A percentile compares a stretch with the other conserved stretches of the same genome.
phyloP scores from a whole-genome alignment of 2,888 invertebrate species.

The Barypeithes pellucidus region DNA sequence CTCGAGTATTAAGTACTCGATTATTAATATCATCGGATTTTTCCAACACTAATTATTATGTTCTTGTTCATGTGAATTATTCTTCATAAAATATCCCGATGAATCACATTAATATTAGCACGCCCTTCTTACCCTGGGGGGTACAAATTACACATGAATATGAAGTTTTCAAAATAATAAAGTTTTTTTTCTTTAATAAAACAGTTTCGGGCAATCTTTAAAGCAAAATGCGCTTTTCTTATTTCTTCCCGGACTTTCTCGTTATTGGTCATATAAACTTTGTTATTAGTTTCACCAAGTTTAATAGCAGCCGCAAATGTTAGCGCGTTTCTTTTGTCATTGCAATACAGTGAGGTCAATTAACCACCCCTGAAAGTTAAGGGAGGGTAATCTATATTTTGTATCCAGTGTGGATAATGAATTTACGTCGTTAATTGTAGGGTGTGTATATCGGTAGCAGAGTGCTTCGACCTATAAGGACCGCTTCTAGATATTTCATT shows the following conservation, averaged over 20 bases:
- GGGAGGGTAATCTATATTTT: neutral
- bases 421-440: neutral
- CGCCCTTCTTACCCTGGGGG: too few species aligned
- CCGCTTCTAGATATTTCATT: too few species aligned
- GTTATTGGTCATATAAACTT: conserved; percentile 19
- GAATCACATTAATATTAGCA: too few species aligned
- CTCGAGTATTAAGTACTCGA: too few species aligned
- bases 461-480: neutral
- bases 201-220: neutral
- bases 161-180: neutral
- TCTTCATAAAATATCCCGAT: too few species aligned
- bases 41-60: too few species aligned
- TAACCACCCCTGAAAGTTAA: neutral
- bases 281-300: conserved; percentile 26
- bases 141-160: too few species aligned
- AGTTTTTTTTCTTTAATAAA: neutral
- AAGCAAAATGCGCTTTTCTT: neutral
- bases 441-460: neutral
- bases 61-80: too few species aligned
- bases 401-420: neutral
- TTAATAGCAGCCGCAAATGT: conserved; percentile 21
- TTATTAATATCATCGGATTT: too few species aligned
- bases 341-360: conserved; percentile 6
- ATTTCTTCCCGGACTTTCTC: neutral
- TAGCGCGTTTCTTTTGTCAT: neutral